Base-by-base conservation (phyloP, 2,888 invertebrate species). In the Lasioglossum malachurum region DNA sequence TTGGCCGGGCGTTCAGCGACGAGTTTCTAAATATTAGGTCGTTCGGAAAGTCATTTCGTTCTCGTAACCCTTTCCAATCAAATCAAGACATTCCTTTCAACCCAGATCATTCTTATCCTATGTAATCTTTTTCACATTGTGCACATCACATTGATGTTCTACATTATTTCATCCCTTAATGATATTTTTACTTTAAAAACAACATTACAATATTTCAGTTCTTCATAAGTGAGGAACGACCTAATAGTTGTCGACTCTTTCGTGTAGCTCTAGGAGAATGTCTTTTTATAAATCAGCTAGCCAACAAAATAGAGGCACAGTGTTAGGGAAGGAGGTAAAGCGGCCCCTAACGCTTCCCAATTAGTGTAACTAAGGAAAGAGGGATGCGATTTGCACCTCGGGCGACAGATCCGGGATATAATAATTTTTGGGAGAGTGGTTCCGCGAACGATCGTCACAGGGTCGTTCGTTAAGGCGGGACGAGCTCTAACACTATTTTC, bases 401-500 rank as follows among this genome's bases (percentile, higher is more conserved):
- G 35, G 23, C 67, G 31, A 31, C 31, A 31, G 16, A 31, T 64
- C 31, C 35, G 4, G 35, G 35, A 41, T 23, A n/a, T 49, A 71
- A 80, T 76, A 44, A 57, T 71, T 83, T 53, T 38, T 64, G n/a
- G 35, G 31, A 46, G 41, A 72, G 72, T 16, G 31, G 35, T 53
- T 74, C 73, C 46, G 67, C 31, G 31, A 71, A 41, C 60, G 38
- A 57, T 35, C 76, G 35, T 19, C 67, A n/a, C 38, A 73, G 74
- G 14, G 41, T 72, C 60, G 75, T 72, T 79, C 77, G 74, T 83
- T 83, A 83, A 64, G 74, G 35, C 57, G 27, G 44, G 83, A 80
- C 46, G 41, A 75, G 60, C 78, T 76, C 76, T 83, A 83, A 87
- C 79, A 71, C 71, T 75, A 82, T 84, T 88, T 84, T 82, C 88